Base-by-base conservation (phyloP, 2,888 invertebrate species). In the Pyrrhosoma nymphula region DNA sequence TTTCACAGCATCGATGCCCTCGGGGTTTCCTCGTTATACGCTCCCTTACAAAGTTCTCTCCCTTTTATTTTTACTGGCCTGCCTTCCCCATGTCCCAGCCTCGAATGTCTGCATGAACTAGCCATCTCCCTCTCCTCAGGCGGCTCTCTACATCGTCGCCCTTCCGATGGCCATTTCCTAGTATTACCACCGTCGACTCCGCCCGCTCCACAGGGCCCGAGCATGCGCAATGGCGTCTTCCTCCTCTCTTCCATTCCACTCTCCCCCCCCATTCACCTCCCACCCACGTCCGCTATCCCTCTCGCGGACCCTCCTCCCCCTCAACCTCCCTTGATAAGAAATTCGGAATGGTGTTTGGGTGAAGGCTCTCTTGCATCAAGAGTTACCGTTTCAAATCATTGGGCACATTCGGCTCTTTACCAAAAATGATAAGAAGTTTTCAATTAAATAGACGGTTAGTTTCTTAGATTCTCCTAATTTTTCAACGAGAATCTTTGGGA, bases 101-200 rank as follows among this genome's bases (percentile, higher is more conserved):
- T 12, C n/a, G n/a, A 69, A 69, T 69, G n/a, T 23, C 35, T 35
- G 26, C 35, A 30, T 82, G 82, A 1, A 47, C 47, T 47, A 47
- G 47, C 4, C 8, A 47, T 1, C 69, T 26, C 18, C n/a, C 23
- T 16, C 82, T 82, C 82, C 82, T 82, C 35, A 16, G 35, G 75
- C 75, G 47, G 20, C 90, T 82, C 82, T 35, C 39, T 30, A 47
- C 63, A 93, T 20, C 39, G 39, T 12, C 60, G 2, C 56, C 30
- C 93, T 69, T 69, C 69, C 75, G 47, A 69, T 47, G 47, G 47
- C 75, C 69, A 35, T 18, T 93, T 93, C 93, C 93, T 47, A 47
- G 69, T 39, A 91, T 39, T 39, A 90, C 63, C 10, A 35, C 20
- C 63, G 63, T 91, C 60, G 30, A 63, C 63, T 63, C 18, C 60